Percentiles rank a stretch among this genome's conserved stretches.
phyloP scores from a whole-genome alignment of 1,140 invertebrate species.

The Drosophila serrata region DNA sequence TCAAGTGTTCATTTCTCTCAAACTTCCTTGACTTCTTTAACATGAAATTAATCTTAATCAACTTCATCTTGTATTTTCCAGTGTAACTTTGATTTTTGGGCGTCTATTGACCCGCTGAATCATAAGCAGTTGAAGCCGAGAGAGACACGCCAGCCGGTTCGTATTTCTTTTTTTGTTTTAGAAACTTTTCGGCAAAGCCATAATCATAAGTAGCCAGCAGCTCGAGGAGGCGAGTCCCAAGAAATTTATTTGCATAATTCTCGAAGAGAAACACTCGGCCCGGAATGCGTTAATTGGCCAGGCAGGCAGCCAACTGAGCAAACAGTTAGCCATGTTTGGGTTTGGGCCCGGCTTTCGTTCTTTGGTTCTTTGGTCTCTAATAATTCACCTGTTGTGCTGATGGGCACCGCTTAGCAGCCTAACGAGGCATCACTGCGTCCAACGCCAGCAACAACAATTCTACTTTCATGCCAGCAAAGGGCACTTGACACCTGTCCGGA shows the following conservation, averaged over 20 bases:
- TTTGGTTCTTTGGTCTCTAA: conserved; percentile 48
- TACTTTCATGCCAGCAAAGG: conserved; percentile 3
- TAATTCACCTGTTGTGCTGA: conserved; percentile 61
- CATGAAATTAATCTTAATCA: too few species aligned
- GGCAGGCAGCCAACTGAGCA: conserved; percentile 65
- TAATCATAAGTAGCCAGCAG: conserved; percentile 56
- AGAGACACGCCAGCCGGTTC: not conserved
- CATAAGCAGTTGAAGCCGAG: conserved; percentile 25
- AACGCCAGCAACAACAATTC: conserved; percentile 13
- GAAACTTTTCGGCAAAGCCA: conserved; percentile 59
- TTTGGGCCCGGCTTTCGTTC: conserved; percentile 6
- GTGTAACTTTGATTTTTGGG: conserved; percentile 4
- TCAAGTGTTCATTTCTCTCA: too few species aligned
- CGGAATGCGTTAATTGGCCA: conserved; percentile 78
- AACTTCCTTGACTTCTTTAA: too few species aligned
- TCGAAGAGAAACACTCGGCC: conserved; percentile 15
- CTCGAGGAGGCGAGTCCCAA: conserved; percentile 4
- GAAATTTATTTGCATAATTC: conserved; percentile 70
- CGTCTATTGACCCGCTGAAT: conserved; percentile 68
- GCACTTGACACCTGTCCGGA: conserved; percentile 43
- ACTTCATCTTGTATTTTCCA: not conserved
- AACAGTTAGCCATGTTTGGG: conserved; percentile 43
- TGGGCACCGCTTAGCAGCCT: conserved; percentile 68
- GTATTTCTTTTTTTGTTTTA: conserved; percentile 21
- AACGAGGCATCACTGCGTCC: conserved; percentile 69